Conservation (phyloP, 2,888 invertebrate species). For the Torymus auratus region DNA sequence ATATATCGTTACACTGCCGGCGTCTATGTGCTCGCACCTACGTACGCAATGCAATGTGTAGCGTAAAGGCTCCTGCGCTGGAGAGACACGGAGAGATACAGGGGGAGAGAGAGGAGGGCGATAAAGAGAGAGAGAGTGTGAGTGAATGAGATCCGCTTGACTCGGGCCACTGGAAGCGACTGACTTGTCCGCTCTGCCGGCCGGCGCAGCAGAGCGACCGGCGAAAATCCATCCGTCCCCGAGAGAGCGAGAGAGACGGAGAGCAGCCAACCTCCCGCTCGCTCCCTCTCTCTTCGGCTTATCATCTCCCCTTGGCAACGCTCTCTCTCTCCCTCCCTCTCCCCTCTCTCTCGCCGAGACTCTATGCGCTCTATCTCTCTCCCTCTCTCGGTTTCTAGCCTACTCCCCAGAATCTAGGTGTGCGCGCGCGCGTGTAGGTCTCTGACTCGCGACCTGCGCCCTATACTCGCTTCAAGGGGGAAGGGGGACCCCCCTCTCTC, state of each 20-base stretch:
- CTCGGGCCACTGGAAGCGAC: slow-evolving; percentile 73
- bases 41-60: background rate
- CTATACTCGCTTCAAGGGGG: background rate
- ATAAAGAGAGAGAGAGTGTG: too few species aligned
- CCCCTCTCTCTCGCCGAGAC: background rate
- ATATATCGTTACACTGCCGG: background rate
- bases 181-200: slow-evolving; percentile 65
- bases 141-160: slow-evolving; percentile 65
- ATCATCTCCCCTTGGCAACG: slow-evolving; percentile 56
- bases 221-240: slow-evolving; percentile 59
- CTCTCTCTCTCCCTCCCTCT: slow-evolving; percentile 22
- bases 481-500: background rate
- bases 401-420: slow-evolving; percentile 18
- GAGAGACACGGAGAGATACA: too few species aligned
- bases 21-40: background rate
- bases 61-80: background rate
- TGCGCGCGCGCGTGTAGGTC: background rate
- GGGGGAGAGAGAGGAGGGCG: too few species aligned
- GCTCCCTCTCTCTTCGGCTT: slow-evolving; percentile 37
- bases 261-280: background rate
- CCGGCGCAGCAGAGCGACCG: slow-evolving; percentile 57
- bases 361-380: slow-evolving; percentile 1
- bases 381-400: slow-evolving; percentile 41
- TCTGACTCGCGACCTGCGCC: background rate
- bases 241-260: background rate